These are phyloP conservation scores for Pandion haliaetus DNA, from an alignment of 2,113 vertebrate species.

Conservation along the genomic window DNA sequence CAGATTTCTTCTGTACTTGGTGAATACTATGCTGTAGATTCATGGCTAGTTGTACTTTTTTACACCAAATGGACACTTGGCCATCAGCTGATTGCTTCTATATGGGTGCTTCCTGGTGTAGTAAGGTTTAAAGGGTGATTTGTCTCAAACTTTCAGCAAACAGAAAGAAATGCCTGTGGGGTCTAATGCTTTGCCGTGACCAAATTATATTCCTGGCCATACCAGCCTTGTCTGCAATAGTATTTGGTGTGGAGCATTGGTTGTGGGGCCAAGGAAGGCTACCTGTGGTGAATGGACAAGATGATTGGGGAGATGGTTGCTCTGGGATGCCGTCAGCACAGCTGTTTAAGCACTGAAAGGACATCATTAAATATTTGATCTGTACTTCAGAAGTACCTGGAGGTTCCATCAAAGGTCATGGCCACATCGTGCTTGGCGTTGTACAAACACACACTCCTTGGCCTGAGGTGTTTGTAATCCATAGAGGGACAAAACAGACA, in stretches of 20 bases:
- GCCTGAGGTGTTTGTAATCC: not conserved
- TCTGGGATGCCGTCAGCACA: not conserved
- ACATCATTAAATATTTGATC: not conserved
- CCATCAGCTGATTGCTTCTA: not conserved
- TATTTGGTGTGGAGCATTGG: not conserved
- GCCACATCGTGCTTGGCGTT: rapidly evolving
- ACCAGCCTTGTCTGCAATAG: not conserved
- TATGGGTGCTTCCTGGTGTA: rapidly evolving
- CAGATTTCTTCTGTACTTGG: not conserved
- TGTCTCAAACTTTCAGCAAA: not conserved
- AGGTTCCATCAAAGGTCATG: not conserved
- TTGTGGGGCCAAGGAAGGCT: not conserved
- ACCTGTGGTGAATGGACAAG: not conserved
- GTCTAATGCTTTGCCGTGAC: not conserved
- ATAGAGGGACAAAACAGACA: rapidly evolving
- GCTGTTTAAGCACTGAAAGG: not conserved
- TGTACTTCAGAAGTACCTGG: not conserved
- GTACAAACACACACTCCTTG: not conserved
- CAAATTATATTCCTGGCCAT: not conserved
- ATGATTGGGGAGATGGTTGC: not conserved
- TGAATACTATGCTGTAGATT: not conserved
- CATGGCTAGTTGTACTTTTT: not conserved
- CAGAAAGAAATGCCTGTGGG: not conserved
- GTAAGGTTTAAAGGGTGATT: not conserved
- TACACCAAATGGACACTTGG: not conserved